Evolutionary conservation across 2,888 invertebrate genomes (phyloP).

Genomic region (Ennomos fuscantarius): DNA sequence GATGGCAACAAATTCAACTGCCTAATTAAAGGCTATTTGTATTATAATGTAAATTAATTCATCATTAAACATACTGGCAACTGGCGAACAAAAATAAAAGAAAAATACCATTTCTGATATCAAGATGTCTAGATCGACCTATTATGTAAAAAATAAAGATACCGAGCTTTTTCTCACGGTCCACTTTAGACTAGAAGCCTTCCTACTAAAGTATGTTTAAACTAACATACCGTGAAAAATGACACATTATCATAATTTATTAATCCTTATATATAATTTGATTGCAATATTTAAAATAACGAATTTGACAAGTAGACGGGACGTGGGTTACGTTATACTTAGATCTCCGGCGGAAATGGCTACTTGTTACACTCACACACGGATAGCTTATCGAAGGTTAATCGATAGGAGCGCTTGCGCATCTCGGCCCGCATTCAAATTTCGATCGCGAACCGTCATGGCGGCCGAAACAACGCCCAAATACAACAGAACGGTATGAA

Average conservation of each 20-base stretch:
- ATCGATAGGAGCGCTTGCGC: conserved; percentile 74
- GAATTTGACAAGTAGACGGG: conserved; percentile 51
- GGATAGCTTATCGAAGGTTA: conserved; percentile 71
- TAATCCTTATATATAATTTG: conserved; percentile 40
- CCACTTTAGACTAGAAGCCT: conserved; percentile 22
- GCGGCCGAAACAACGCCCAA: conserved; percentile 66
- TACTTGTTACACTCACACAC: conserved; percentile 57
- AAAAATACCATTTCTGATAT: conserved; percentile 4
- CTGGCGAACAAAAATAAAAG: background rate
- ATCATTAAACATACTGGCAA: background rate
- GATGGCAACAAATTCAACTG: background rate
- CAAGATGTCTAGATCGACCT: conserved; percentile 2
- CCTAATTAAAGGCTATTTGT: conserved; percentile 2
- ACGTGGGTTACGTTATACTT: conserved; percentile 55
- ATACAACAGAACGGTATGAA: conserved; percentile 61
- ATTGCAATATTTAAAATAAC: conserved; percentile 42
- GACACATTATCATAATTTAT: conserved; percentile 31
- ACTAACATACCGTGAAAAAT: conserved; percentile 34
- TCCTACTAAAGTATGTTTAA: conserved; percentile 27
- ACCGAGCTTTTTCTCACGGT: conserved; percentile 33
- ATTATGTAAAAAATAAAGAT: conserved; percentile 17
- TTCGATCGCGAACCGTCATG: conserved; percentile 77
- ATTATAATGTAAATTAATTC: conserved; percentile 4
- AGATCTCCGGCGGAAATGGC: conserved; percentile 66
- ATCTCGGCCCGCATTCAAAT: conserved; percentile 81